Evolutionary conservation across 1,140 invertebrate species (phyloP).

Genomic region (Brachionus calyciflorus): DNA sequence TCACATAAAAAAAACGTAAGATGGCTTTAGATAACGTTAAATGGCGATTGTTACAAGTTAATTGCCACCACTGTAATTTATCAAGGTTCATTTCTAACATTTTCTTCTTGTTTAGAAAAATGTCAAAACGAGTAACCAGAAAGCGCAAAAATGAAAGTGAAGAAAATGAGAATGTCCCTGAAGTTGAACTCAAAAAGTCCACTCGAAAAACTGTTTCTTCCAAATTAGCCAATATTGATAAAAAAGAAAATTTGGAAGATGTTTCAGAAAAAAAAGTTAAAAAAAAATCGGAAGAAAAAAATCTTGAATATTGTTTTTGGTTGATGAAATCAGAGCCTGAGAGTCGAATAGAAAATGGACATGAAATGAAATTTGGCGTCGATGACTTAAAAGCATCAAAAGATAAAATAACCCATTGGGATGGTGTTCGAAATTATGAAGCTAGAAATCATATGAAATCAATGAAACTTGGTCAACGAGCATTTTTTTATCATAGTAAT

Average conservation of each 20-base stretch:
- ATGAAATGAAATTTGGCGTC: conserved; percentile 59
- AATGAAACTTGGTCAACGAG: conserved; percentile 55
- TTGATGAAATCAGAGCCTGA: conserved; percentile 58
- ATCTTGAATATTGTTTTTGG: conserved; percentile 49
- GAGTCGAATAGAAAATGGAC: conserved; percentile 54
- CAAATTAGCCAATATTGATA: neutral
- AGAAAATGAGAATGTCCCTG: no score
- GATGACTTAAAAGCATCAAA: conserved; percentile 55
- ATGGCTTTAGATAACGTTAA: no score
- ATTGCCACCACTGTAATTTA: no score
- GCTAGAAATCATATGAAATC: conserved; percentile 58
- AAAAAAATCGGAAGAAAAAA: conserved; percentile 27
- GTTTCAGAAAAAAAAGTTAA: neutral
- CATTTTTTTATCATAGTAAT: conserved; percentile 60
- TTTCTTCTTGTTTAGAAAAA: neutral
- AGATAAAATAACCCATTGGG: conserved; percentile 57
- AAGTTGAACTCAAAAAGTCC: no score
- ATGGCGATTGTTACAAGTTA: no score
- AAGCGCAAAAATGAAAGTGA: neutral
- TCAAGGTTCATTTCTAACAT: neutral
- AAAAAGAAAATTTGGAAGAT: neutral
- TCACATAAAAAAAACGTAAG: no score
- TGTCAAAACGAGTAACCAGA: conserved; percentile 19
- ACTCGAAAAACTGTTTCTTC: neutral
- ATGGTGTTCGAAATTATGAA: conserved; percentile 59